Base-by-base conservation (phyloP, 2,888 invertebrate species). In the Nomada goodeniana region DNA sequence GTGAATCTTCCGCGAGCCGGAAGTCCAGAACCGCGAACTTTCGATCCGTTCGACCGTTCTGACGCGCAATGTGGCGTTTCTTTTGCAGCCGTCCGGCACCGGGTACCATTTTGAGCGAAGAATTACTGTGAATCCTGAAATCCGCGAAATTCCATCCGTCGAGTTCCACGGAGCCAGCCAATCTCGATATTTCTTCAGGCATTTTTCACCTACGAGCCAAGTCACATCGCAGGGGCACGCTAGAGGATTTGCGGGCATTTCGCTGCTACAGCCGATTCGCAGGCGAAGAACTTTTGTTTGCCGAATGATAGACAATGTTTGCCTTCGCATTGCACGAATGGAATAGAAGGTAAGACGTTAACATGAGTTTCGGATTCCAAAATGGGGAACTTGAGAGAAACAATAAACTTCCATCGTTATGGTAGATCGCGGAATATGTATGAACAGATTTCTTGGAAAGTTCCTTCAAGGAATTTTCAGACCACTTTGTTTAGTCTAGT, bases 61-160 rank as follows among this genome's bases (percentile, higher is more conserved):
- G 71, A 74, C 71, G 73, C 76, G 70, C 78, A 76, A 67, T 69
- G 72, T 72, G 76, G 60, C 55, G 42, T 42, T 61, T 61, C 70
- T 47, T 50, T 50, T 44, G 18, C 63, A 50, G 64, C 72, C 67
- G 60, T 42, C 52, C 29, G 50, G 63, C 53, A 68, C 57, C 36
- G 26, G 67, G n/a, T 64, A 59, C 15, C 55, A 69, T 73, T 80
- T 68, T 55, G 20, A 42, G 53, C 23, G 67, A 60, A 65, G 63
- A 72, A 76, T 75, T 79, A 71, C 59, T 26, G 71, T 18, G 20
- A 65, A 71, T 71, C 61, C 26, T 13, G 61, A 20, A 72, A 68
- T 63, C 59, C 50, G 63, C 57, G 26, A 67, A 57, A 74, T 78
- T 63, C 23, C 18, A 5, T 10, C 3, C 29, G 15, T n/a, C 20